These are phyloP conservation scores for Luscinia megarhynchos DNA, from an alignment of 2,797 vertebrate species.

Conservation along the genomic window DNA sequence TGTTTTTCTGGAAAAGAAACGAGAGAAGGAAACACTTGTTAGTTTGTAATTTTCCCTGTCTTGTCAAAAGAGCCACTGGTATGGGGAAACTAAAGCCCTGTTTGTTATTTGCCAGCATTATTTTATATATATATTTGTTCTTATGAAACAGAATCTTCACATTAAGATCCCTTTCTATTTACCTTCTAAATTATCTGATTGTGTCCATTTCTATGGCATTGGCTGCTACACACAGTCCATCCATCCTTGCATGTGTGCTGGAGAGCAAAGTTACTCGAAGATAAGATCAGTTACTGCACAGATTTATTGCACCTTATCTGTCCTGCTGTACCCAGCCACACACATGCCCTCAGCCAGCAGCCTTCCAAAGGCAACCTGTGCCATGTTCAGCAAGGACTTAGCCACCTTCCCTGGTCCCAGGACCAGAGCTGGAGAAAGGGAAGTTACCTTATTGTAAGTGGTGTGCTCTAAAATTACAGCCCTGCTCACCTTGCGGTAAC, in stretches of 20 bases:
- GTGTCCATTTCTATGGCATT: background rate
- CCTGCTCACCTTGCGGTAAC: constrained; percentile 51
- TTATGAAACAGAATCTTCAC: background rate
- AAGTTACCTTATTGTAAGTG: constrained; percentile 6
- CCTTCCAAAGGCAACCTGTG: background rate
- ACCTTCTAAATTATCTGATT: background rate
- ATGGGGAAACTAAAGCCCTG: background rate
- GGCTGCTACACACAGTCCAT: background rate
- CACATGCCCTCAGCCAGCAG: background rate
- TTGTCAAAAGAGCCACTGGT: background rate
- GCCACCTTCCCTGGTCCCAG: background rate
- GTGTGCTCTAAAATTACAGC: constrained; percentile 33
- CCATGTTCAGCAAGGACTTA: background rate
- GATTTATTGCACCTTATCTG: background rate
- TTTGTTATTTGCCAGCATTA: background rate
- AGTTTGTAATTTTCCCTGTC: background rate
- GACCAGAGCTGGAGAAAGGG: background rate
- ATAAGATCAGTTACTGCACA: background rate
- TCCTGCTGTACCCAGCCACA: background rate
- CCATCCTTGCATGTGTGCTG: background rate
- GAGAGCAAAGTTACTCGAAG: background rate
- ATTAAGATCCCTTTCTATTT: background rate
- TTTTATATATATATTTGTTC: background rate
- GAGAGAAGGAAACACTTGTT: background rate
- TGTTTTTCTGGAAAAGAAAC: background rate